Evolutionary conservation across 2,113 vertebrate species (phyloP).

Genomic region (Sardina pilchardus): DNA sequence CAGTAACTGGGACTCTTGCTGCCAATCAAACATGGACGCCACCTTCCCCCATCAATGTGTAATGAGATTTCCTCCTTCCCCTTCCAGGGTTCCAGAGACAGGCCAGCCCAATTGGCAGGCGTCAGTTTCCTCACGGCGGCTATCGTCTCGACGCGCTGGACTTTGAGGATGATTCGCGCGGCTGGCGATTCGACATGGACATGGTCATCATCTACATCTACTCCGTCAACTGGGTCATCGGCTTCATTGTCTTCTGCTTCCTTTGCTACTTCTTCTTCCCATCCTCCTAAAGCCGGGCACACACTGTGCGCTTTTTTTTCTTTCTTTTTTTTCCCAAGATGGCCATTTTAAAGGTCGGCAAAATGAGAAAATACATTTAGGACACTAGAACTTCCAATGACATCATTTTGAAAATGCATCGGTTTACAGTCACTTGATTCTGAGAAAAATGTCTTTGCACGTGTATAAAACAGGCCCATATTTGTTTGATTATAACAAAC

Average conservation of each 20-base stretch:
- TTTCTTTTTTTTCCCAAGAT: too few relatives aligned
- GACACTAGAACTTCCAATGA: not conserved
- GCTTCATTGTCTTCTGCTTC: conserved; percentile 89
- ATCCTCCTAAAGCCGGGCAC: conserved; percentile 53
- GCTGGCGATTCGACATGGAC: conserved; percentile 91
- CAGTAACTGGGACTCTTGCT: not conserved
- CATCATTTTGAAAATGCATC: not conserved
- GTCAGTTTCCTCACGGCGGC: conserved; percentile 84
- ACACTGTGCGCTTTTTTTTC: too few relatives aligned
- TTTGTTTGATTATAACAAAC: not conserved
- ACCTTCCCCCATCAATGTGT: not conserved
- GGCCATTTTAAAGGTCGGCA: not conserved
- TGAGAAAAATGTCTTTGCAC: not conserved
- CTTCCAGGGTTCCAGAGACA: conserved; percentile 79
- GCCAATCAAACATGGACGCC: not conserved
- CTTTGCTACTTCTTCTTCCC: conserved; percentile 87
- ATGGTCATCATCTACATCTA: conserved; percentile 95
- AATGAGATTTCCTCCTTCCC: not conserved
- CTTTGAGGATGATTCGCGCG: conserved; percentile 79
- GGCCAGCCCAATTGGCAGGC: conserved; percentile 74
- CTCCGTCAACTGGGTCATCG: conserved; percentile 93
- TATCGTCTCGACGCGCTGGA: conserved; percentile 83
- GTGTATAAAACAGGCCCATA: not conserved
- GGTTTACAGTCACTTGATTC: not conserved
- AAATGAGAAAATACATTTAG: not conserved